Evolutionary conservation across 2,113 vertebrate genomes (phyloP).

Genomic region (Anas platyrhynchos): DNA sequence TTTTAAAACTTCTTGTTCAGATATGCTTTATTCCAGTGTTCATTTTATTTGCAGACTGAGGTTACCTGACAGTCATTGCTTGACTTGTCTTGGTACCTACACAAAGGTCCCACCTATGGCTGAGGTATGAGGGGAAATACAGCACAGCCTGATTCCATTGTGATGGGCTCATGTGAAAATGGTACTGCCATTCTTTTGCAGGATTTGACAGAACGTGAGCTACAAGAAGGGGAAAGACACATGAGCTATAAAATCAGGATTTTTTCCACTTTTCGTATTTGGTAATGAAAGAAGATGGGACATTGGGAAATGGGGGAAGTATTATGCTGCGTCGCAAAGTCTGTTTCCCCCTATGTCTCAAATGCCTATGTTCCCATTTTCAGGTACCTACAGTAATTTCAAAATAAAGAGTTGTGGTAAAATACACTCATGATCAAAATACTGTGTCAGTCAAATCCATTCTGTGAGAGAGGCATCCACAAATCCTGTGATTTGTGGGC

Average conservation of each 20-base stretch:
- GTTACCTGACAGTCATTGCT: slow-evolving; percentile 57
- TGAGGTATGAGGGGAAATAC: slow-evolving; percentile 48
- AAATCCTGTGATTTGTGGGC: neutral
- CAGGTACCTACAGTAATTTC: accelerated
- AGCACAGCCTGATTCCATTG: neutral
- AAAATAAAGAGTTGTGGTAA: neutral
- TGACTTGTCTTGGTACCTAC: slow-evolving; percentile 57
- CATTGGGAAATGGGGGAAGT: neutral
- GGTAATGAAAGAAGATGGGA: neutral
- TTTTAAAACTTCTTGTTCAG: slow-evolving; percentile 47
- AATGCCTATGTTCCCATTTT: neutral
- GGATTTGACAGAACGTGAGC: neutral
- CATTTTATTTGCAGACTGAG: slow-evolving; percentile 57
- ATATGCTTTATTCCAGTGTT: slow-evolving; percentile 47
- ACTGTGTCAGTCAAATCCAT: neutral
- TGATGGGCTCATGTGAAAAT: neutral
- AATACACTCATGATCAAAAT: neutral
- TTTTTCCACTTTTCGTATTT: neutral
- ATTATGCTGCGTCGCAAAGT: neutral
- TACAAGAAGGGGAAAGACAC: neutral
- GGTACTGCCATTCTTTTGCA: neutral
- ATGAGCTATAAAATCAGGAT: neutral
- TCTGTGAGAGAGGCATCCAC: neutral
- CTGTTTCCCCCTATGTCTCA: neutral
- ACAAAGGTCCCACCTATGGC: slow-evolving; percentile 35